Percentiles rank a stretch among this genome's conserved stretches.
phyloP scores from a whole-genome alignment of 1,140 invertebrate species.

The Drosophila aff. region DNA sequence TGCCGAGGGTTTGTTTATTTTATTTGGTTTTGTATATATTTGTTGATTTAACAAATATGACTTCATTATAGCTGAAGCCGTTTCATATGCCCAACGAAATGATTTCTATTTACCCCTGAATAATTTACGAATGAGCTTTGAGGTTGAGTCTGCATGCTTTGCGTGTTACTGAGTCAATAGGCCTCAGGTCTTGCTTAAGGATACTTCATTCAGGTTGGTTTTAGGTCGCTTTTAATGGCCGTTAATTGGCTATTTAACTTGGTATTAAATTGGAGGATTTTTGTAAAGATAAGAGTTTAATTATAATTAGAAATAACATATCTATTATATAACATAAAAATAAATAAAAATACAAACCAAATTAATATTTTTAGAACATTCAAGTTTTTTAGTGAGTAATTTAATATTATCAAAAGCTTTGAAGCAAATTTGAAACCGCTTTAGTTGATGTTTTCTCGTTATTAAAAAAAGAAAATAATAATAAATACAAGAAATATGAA shows the following conservation, averaged over 20 bases:
- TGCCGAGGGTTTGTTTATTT: slow-evolving; percentile 61
- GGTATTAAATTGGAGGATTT: background rate
- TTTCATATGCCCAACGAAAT: slow-evolving; percentile 33
- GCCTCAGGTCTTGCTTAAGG: slow-evolving; percentile 39
- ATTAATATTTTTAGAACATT: background rate
- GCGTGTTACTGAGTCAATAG: slow-evolving; percentile 72
- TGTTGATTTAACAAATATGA: slow-evolving; percentile 77
- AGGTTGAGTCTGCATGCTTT: slow-evolving; percentile 33
- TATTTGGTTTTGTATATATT: slow-evolving; percentile 22
- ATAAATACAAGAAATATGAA: background rate
- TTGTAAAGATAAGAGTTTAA: background rate
- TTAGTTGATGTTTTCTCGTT: background rate
- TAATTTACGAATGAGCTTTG: slow-evolving; percentile 80
- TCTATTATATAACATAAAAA: background rate
- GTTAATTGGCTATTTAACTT: background rate
- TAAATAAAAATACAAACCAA: background rate
- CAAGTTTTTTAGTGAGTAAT: too few species aligned
- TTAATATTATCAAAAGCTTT: too few species aligned
- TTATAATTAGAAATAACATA: background rate
- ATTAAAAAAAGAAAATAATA: background rate
- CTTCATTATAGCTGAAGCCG: slow-evolving; percentile 67
- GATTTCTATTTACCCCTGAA: slow-evolving; percentile 53
- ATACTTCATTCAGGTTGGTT: slow-evolving; percentile 13
- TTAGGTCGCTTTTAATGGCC: slow-evolving; percentile 1
- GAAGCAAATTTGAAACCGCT: too few species aligned